phyloP scores from a whole-genome alignment of 1,140 invertebrate species.

The Scaptomyza graminum region DNA sequence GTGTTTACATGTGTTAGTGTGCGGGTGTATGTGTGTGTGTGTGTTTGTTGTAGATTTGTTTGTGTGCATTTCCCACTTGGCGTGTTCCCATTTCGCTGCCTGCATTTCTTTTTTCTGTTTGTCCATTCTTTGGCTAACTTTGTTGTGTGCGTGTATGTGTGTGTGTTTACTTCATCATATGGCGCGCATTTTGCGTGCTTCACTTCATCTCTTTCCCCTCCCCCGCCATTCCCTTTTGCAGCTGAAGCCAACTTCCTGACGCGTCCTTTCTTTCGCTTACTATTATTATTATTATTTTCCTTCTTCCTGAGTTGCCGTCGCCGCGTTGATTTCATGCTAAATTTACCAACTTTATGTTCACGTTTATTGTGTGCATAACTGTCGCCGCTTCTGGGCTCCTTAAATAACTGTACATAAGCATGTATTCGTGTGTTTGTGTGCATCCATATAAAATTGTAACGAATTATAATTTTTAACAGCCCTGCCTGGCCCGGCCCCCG shows the following conservation, averaged over 20 bases:
- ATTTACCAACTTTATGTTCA: slow-evolving; percentile 69
- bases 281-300: background rate
- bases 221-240: background rate
- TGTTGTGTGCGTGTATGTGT: slow-evolving; percentile 21
- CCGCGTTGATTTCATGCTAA: slow-evolving; percentile 60
- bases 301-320: slow-evolving; percentile 23
- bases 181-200: slow-evolving; percentile 78
- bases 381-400: slow-evolving; percentile 54
- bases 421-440: slow-evolving; percentile 4
- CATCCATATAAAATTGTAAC: slow-evolving; percentile 51
- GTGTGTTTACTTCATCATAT: slow-evolving; percentile 71
- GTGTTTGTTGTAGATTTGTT: slow-evolving; percentile 3
- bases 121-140: slow-evolving; percentile 28
- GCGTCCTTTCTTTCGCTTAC: slow-evolving; percentile 40
- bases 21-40: slow-evolving; percentile 15
- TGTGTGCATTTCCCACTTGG: slow-evolving; percentile 71
- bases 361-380: slow-evolving; percentile 80
- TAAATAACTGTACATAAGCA: slow-evolving; percentile 49
- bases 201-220: slow-evolving; percentile 33
- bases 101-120: slow-evolving; percentile 17
- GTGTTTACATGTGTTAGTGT: slow-evolving; percentile 5
- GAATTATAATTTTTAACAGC: slow-evolving; percentile 67
- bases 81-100: slow-evolving; percentile 73
- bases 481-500: too few relatives aligned
- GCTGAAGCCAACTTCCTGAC: slow-evolving; percentile 55